Base-by-base conservation (phyloP, 2,888 invertebrate genomes). In the Julus scanicus region DNA sequence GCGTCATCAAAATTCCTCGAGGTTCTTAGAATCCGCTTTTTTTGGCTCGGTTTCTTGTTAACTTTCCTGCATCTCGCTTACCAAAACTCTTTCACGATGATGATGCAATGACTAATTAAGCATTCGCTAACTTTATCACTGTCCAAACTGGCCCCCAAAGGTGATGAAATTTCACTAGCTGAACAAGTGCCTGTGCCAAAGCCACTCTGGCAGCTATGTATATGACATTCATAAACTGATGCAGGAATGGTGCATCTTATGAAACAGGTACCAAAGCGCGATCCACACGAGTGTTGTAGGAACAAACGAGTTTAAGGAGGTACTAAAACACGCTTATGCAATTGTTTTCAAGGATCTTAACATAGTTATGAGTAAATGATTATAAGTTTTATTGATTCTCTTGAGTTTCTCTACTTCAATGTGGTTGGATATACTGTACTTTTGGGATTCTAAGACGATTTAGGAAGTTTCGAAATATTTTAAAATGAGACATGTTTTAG, bases 21-120 rank as follows among this genome's bases (percentile, higher is more conserved):
- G 80, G 37, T 39, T 80, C 37, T 80, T 37, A 80, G 80, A 80
- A 80, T 37, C 37, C 80, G 13, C 80, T 29, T 80, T 53, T 71
- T n/a, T 63, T 80, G 80, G 80, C 80, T 15, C 13, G 80, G 37
- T 37, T 37, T 37, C 80, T 80, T 29, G 37, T 80, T 4, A 29
- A 9, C 29, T 20, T 63, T 20, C 63, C 20, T 63, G 20, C 63
- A 63, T 9, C 29, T 11, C 8, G 29, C 8, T 29, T 71, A 2
- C 29, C 44, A 44, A 20, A 29, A 71, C 29, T 20, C 63, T 63
- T 63, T 71, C 9, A 71, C 29, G 71, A 29, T 11, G 71, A 1
- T 80, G 80, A 80, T 20, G 80, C 37, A 80, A 37, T 37, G 80
- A 0, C 13, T 80, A 8, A 80, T 13, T 37, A 53, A 53, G 15